Conservation (phyloP, 2,113 vertebrate species). For the Orycteropus afer region DNA sequence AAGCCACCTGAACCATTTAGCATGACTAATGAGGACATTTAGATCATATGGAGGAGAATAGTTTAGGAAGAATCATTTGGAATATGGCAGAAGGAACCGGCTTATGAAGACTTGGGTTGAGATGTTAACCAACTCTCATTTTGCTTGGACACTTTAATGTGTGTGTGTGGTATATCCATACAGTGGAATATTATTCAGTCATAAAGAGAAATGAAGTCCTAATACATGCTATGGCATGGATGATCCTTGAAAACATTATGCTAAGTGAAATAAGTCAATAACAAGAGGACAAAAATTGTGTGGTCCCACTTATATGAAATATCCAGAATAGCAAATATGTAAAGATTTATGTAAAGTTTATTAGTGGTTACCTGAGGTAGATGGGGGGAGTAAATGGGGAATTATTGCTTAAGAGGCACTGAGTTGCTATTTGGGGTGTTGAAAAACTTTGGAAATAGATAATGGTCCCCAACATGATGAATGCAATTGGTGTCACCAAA, state of each 20-base stretch:
- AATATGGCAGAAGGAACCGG: slow-evolving; percentile 37
- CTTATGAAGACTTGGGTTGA: not conserved
- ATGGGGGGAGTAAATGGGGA: no score
- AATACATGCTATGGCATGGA: not conserved
- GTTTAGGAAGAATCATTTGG: slow-evolving; percentile 45
- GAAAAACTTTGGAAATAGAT: not conserved
- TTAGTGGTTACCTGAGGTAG: no score
- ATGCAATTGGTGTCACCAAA: no score
- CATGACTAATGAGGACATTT: slow-evolving; percentile 74
- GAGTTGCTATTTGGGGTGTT: not conserved
- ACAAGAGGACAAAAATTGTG: not conserved
- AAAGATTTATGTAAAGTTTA: no score
- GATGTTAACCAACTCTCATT: not conserved
- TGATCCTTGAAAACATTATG: not conserved
- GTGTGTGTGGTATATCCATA: not conserved
- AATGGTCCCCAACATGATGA: no score
- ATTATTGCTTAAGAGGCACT: not conserved
- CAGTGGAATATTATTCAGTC: not conserved
- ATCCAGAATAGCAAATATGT: not conserved
- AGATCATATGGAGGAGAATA: not conserved
- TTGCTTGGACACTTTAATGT: not conserved
- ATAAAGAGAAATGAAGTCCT: not conserved
- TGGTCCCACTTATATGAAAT: not conserved
- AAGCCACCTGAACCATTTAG: slow-evolving; percentile 68
- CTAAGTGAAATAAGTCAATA: not conserved